Evolutionary conservation across 2,888 invertebrate genomes (phyloP).

Genomic region (Furcula furcula): DNA sequence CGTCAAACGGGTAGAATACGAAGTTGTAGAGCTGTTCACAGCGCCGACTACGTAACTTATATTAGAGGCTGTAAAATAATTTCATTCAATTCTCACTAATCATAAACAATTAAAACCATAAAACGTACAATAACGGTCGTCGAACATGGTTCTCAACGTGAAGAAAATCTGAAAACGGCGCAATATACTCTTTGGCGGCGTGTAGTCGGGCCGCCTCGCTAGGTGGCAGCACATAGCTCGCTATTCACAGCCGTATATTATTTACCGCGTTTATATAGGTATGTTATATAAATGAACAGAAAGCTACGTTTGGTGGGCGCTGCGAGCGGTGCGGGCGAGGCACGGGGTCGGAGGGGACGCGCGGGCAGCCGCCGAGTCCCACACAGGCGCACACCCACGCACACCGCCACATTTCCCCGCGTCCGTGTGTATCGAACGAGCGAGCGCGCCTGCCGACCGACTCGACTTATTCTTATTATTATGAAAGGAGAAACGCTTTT

Average conservation of each 20-base stretch:
- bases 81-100: constrained; percentile 6
- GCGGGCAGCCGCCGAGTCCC: constrained; percentile 19
- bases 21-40: constrained; percentile 1
- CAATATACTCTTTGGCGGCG: constrained; percentile 52
- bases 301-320: constrained; percentile 66
- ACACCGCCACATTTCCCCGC: constrained; percentile 45
- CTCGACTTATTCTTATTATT: constrained; percentile 84
- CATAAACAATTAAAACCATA: constrained; percentile 23
- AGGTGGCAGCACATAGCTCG: constrained; percentile 79
- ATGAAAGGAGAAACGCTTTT: constrained; percentile 82
- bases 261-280: constrained; percentile 73
- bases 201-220: constrained; percentile 60
- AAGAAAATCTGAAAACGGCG: constrained; percentile 62
- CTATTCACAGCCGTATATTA: constrained; percentile 76
- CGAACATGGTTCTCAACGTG: constrained; percentile 48
- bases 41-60: background rate
- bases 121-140: constrained; percentile 39
- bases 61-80: constrained; percentile 2
- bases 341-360: constrained; percentile 24
- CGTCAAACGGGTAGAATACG: constrained; percentile 17
- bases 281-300: constrained; percentile 81
- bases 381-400: constrained; percentile 45
- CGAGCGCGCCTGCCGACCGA: constrained; percentile 75
- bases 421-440: constrained; percentile 73
- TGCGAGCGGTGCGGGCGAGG: constrained; percentile 28